phyloP scores from a whole-genome alignment of 1,140 invertebrate genomes.

The Drosophila bifasciata region DNA sequence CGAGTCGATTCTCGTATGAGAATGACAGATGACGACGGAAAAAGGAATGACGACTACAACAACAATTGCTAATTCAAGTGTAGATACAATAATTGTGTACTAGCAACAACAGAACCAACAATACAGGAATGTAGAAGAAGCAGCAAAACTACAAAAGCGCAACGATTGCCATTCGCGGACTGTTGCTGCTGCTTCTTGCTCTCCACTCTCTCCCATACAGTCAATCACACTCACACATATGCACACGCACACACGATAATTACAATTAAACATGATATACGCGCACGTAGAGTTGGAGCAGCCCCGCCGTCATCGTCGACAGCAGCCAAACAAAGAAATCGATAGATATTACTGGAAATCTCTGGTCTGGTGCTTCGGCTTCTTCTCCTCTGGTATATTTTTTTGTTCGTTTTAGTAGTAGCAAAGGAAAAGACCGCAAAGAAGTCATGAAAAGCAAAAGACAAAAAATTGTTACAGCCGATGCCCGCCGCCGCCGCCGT shows the following conservation, averaged over 20 bases:
- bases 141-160: slow-evolving; percentile 65
- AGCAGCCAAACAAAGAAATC: slow-evolving; percentile 74
- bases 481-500: slow-evolving; percentile 23
- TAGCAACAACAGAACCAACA: slow-evolving; percentile 32
- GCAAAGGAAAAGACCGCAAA: slow-evolving; percentile 50
- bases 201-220: slow-evolving; percentile 15
- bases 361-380: slow-evolving; percentile 23
- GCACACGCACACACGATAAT: slow-evolving; percentile 52
- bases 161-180: slow-evolving; percentile 60
- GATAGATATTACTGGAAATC: slow-evolving; percentile 73
- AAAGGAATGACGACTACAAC: slow-evolving; percentile 44
- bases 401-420: slow-evolving; percentile 66
- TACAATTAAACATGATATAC: slow-evolving; percentile 75
- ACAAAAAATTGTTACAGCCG: slow-evolving; percentile 72
- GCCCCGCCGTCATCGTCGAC: not conserved
- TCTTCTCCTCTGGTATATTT: slow-evolving; percentile 15
- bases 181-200: slow-evolving; percentile 57
- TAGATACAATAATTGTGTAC: slow-evolving; percentile 79
- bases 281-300: slow-evolving; percentile 17
- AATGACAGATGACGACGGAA: slow-evolving; percentile 52
- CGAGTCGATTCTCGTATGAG: slow-evolving; percentile 25
- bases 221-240: slow-evolving; percentile 21
- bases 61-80: slow-evolving; percentile 75
- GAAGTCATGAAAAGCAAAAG: slow-evolving; percentile 58
- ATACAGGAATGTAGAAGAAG: slow-evolving; percentile 47